A percentile compares a stretch with the other conserved stretches of the same genome.
These are phyloP conservation scores for Acleris sparsana DNA, from an alignment of 2,888 invertebrate species.

Conservation along the genomic window DNA sequence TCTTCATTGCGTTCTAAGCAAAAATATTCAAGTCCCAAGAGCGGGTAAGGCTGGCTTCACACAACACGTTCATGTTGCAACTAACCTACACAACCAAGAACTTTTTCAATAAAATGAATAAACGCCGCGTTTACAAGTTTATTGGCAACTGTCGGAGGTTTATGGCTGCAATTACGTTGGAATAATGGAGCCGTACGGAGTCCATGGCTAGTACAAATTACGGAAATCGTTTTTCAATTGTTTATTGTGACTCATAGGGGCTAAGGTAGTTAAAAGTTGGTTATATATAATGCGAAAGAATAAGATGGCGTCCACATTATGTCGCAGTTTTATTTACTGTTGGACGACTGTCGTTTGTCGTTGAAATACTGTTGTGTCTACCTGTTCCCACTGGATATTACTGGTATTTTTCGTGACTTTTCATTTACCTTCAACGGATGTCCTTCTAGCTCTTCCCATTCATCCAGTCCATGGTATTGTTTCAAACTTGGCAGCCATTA, in stretches of 20 bases:
- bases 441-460: no score
- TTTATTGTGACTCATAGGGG: neutral
- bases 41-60: neutral
- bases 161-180: slow-evolving; percentile 37
- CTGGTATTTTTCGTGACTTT: no score
- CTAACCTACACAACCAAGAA: slow-evolving; percentile 36
- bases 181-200: slow-evolving; percentile 28
- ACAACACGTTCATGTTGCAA: neutral
- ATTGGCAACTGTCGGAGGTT: slow-evolving; percentile 37
- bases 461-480: no score
- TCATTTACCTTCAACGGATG: no score
- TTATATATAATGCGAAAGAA: no score
- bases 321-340: no score
- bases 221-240: slow-evolving; percentile 9
- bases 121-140: slow-evolving; percentile 37
- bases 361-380: no score
- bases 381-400: no score
- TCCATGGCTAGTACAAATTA: slow-evolving; percentile 22
- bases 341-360: no score
- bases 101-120: slow-evolving; percentile 47
- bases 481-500: no score
- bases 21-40: slow-evolving; percentile 6
- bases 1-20: slow-evolving; percentile 7
- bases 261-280: no score
- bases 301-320: no score